phyloP scores from a whole-genome alignment of 37 sponge, comb jelly and placozoan genomes.

The Hexactinellida sp. region DNA sequence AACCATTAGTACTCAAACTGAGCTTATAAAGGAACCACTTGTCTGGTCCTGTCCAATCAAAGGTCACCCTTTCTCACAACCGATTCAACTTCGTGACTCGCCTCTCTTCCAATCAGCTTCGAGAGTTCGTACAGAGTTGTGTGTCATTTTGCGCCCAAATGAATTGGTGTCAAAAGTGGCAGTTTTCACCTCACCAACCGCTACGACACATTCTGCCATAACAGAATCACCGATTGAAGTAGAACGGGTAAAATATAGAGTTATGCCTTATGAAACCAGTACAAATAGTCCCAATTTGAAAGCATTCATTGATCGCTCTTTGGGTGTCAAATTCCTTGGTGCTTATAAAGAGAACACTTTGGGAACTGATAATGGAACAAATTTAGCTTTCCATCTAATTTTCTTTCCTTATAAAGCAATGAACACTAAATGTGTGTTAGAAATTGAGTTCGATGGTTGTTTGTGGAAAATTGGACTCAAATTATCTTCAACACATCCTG shows the following conservation, averaged over 20 bases:
- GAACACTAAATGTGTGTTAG: neutral
- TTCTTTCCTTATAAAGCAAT: neutral
- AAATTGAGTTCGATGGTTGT: neutral
- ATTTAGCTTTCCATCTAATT: neutral
- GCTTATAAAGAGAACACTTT: neutral
- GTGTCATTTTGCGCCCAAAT: neutral
- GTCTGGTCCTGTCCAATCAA: neutral
- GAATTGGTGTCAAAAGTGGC: neutral
- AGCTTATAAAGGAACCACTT: neutral
- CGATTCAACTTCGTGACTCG: neutral
- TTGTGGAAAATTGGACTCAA: neutral
- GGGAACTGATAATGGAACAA: neutral
- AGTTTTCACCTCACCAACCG: neutral
- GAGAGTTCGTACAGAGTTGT: neutral
- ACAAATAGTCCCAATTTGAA: neutral
- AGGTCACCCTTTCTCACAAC: neutral
- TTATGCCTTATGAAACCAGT: neutral
- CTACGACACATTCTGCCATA: neutral
- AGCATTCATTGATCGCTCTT: neutral
- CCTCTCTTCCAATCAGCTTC: constrained; percentile 11
- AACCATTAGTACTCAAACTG: neutral
- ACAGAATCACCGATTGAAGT: neutral
- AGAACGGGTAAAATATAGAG: neutral
- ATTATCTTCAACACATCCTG: neutral
- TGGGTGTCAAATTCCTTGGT: constrained; percentile 7